Percentiles rank a stretch among this genome's conserved stretches.
Conservation (phyloP, 2,797 vertebrate genomes). For the Varecia variegata region DNA sequence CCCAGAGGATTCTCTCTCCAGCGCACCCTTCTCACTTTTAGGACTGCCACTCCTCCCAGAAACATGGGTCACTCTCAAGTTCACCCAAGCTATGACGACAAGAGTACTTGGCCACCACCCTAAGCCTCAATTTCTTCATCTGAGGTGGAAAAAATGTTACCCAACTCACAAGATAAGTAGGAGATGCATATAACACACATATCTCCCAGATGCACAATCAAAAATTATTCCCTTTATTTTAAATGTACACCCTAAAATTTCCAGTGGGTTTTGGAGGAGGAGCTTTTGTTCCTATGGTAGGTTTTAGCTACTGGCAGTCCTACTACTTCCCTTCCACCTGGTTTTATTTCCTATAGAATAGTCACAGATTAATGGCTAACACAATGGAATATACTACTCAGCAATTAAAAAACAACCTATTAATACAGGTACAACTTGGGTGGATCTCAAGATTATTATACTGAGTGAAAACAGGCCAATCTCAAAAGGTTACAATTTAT, state of each 20-base stretch:
- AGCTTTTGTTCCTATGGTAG: background rate
- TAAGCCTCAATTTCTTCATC: background rate
- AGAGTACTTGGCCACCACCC: background rate
- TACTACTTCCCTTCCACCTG: background rate
- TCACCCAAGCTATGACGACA: background rate
- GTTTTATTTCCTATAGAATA: background rate
- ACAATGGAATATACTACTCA: background rate
- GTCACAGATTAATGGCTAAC: background rate
- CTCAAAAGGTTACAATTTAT: background rate
- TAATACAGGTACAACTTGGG: background rate
- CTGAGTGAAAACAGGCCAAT: background rate
- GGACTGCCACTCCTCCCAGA: background rate
- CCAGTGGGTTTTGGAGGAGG: background rate
- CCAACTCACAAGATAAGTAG: background rate
- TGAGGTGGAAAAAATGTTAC: background rate
- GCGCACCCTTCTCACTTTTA: background rate
- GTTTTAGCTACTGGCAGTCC: background rate
- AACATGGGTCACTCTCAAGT: background rate
- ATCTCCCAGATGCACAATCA: background rate
- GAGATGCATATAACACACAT: background rate
- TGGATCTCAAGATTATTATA: background rate
- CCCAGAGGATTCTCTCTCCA: background rate
- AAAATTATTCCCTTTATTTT: background rate
- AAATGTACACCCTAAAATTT: background rate
- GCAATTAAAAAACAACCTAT: background rate